phyloP scores from a whole-genome alignment of 2,888 invertebrate genomes.

The Laspeyria flexula region DNA sequence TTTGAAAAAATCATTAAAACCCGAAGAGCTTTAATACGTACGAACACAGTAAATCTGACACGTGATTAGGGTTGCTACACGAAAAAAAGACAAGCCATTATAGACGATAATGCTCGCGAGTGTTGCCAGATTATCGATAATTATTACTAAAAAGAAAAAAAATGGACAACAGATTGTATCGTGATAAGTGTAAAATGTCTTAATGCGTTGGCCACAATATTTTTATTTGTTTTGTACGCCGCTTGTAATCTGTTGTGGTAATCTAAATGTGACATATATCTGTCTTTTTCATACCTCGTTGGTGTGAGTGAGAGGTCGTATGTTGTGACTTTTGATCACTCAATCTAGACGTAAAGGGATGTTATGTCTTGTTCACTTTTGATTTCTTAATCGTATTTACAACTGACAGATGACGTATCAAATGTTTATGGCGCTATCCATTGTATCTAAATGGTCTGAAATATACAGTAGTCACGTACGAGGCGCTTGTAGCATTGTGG shows the following conservation, averaged over 20 bases:
- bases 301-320: slow-evolving; percentile 56
- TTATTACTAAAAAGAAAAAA: slow-evolving; percentile 78
- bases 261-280: slow-evolving; percentile 70
- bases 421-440: slow-evolving; percentile 44
- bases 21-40: slow-evolving; percentile 64
- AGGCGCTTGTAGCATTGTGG: too few relatives aligned
- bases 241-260: slow-evolving; percentile 61
- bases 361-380: slow-evolving; percentile 63
- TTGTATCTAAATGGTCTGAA: slow-evolving; percentile 12
- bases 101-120: slow-evolving; percentile 63
- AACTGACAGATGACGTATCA: slow-evolving; percentile 66
- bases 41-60: slow-evolving; percentile 81
- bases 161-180: slow-evolving; percentile 67
- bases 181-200: slow-evolving; percentile 75
- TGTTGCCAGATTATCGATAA: slow-evolving; percentile 85
- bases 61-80: slow-evolving; percentile 82
- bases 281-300: slow-evolving; percentile 52
- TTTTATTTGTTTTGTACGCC: slow-evolving; percentile 81
- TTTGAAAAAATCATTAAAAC: slow-evolving; percentile 73
- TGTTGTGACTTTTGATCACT: slow-evolving; percentile 76
- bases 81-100: slow-evolving; percentile 77
- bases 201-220: slow-evolving; percentile 80
- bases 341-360: slow-evolving; percentile 64
- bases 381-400: slow-evolving; percentile 68
- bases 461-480: slow-evolving; percentile 37